These are phyloP conservation scores for Hydraecia micacea DNA, from an alignment of 2,888 invertebrate genomes.

Conservation along the genomic window DNA sequence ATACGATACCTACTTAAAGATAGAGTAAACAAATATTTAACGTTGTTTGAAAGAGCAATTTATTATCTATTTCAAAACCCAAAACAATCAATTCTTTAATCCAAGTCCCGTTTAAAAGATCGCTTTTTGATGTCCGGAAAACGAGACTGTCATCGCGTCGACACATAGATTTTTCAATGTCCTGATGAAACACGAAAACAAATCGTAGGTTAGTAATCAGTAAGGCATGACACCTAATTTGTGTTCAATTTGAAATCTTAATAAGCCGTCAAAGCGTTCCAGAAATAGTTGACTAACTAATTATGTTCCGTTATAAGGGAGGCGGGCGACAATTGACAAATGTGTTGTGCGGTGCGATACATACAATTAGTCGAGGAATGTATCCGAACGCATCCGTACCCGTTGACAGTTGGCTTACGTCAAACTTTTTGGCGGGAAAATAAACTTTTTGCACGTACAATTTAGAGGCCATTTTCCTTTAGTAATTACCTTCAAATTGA, in stretches of 20 bases:
- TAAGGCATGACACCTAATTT: constrained; percentile 89
- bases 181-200: constrained; percentile 69
- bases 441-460: constrained; percentile 75
- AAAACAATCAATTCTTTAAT: constrained; percentile 49
- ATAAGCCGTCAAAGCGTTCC: constrained; percentile 90
- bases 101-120: constrained; percentile 75
- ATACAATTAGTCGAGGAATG: constrained; percentile 88
- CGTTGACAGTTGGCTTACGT: constrained; percentile 78
- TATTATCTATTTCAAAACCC: constrained; percentile 41
- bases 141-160: constrained; percentile 84
- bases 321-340: constrained; percentile 89
- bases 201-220: constrained; percentile 82
- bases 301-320: constrained; percentile 82
- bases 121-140: constrained; percentile 87
- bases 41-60: constrained; percentile 29
- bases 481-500: constrained; percentile 83
- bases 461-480: constrained; percentile 81
- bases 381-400: constrained; percentile 81
- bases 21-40: no score
- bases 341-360: constrained; percentile 85
- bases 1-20: not conserved
- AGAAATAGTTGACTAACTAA: constrained; percentile 87
- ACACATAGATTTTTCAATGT: constrained; percentile 81
- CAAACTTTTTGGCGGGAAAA: constrained; percentile 82
- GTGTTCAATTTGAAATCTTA: constrained; percentile 90